Percentiles rank a stretch among this genome's conserved stretches.
Conservation (phyloP, 2,888 invertebrate species). For the Petrolisthes manimaculis region DNA sequence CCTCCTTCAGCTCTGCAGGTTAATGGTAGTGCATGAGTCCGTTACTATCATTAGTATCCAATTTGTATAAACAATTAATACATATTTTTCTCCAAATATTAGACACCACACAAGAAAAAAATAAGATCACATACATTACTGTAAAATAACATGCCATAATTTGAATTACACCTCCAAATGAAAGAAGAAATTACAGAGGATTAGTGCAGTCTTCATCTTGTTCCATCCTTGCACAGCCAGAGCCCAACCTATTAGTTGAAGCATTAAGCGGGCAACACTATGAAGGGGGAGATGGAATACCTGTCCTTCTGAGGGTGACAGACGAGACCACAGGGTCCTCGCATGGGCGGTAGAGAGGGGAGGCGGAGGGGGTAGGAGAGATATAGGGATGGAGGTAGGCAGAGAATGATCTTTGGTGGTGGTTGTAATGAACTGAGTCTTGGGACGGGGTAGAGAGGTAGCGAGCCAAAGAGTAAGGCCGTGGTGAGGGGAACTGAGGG, state of each 20-base stretch:
- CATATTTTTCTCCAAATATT: slow-evolving; percentile 32
- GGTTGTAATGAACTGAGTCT: slow-evolving; percentile 25
- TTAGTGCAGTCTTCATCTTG: slow-evolving; percentile 18
- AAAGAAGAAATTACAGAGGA: background rate
- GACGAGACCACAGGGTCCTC: slow-evolving; percentile 65
- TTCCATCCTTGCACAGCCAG: slow-evolving; percentile 9
- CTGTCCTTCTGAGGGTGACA: slow-evolving; percentile 63
- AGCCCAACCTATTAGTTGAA: slow-evolving; percentile 47
- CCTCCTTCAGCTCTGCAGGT: background rate
- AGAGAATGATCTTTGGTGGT: slow-evolving; percentile 58
- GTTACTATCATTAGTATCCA: slow-evolving; percentile 39
- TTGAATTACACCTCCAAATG: background rate
- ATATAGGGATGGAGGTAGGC: slow-evolving; percentile 51
- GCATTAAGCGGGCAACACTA: slow-evolving; percentile 56
- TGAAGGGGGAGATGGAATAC: slow-evolving; percentile 49
- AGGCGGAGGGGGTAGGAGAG: slow-evolving; percentile 56
- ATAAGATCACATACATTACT: background rate
- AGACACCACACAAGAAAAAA: slow-evolving; percentile 27
- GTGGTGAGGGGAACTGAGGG: slow-evolving; percentile 54
- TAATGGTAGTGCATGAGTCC: slow-evolving; percentile 40
- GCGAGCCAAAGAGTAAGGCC: slow-evolving; percentile 35
- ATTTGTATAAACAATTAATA: background rate
- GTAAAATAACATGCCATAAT: background rate
- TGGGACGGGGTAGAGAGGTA: slow-evolving; percentile 43
- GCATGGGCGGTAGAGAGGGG: slow-evolving; percentile 64